phyloP scores from a whole-genome alignment of 2,113 vertebrate genomes.

The Vanacampus margaritifer region DNA sequence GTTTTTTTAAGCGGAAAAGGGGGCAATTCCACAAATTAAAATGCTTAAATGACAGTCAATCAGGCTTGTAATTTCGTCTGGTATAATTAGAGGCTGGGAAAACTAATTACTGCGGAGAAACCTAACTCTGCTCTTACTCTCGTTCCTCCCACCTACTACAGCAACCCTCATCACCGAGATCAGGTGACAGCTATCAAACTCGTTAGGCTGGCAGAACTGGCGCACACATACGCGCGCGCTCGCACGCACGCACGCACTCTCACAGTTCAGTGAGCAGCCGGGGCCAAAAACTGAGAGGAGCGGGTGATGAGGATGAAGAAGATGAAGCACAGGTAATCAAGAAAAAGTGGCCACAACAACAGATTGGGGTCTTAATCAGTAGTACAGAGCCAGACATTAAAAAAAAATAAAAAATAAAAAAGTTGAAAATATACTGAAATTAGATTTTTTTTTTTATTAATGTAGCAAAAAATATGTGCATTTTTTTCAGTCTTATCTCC shows the following conservation, averaged over 20 bases:
- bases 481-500: too few species aligned
- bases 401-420: not conserved
- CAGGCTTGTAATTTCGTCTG: slow-evolving; percentile 80
- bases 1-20: slow-evolving; percentile 60
- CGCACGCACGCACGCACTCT: slow-evolving; percentile 3
- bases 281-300: slow-evolving; percentile 40
- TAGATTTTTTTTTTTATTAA: slow-evolving; percentile 35
- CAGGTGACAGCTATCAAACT: slow-evolving; percentile 78
- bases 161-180: slow-evolving; percentile 78
- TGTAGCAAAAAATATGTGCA: too few species aligned
- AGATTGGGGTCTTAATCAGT: slow-evolving; percentile 55
- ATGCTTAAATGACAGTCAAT: slow-evolving; percentile 83
- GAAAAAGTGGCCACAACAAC: slow-evolving; percentile 65
- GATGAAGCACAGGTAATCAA: slow-evolving; percentile 65
- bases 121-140: slow-evolving; percentile 72
- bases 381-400: not conserved
- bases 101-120: slow-evolving; percentile 88
- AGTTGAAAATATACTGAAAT: slow-evolving; percentile 10
- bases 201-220: slow-evolving; percentile 51
- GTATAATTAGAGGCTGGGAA: slow-evolving; percentile 82
- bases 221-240: slow-evolving; percentile 7
- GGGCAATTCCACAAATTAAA: slow-evolving; percentile 72
- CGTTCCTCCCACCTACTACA: slow-evolving; percentile 69
- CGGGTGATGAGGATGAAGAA: slow-evolving; percentile 51
- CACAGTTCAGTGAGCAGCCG: slow-evolving; percentile 51